Base-by-base conservation (phyloP, 2,888 invertebrate genomes). In the Meteorus colon region DNA sequence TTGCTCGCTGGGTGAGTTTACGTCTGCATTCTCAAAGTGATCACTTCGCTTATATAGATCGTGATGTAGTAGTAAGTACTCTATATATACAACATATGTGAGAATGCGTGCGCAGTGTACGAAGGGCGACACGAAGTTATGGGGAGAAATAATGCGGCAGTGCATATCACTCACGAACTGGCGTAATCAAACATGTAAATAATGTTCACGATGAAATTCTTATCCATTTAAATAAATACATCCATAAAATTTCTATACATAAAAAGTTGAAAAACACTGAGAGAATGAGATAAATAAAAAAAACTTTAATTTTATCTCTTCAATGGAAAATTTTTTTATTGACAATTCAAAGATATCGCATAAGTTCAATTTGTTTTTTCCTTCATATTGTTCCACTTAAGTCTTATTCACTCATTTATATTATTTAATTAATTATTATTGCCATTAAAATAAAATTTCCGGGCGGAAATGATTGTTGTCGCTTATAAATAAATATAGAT, bases 11-110 rank as follows among this genome's bases (percentile, higher is more conserved):
- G 73, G 66, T 77, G 72, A 75, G 72, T 72, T 62, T 60, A 75
- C 59, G 74, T 76, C 77, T 78, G 73, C 73, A 73, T 75, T 75
- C 75, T 75, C 65, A 60, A 70, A 37, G 73, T 62, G 68, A 48
- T 76, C 71, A 62, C 70, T 59, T 69, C 59, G 59, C 69, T 62
- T 29, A 41, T 37, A 65, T 24, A 41, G 24, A 4, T 37, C 16
- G 41, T 66, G 41, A 5, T 24, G 12, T 12, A 41, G n/a, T 41
- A 66, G 24, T 19, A 41, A 41, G 4, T 41, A 66, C 14, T 41
- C 19, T 19, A 27, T 41, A 34, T 14, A 41, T 41, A 24, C 37
- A 34, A 12, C 41, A 19, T 55, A 55, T 55, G 10, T 55, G 19
- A 19, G 19, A 19, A 55, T 55, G 19, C n/a, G 19, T 55, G n/a